These are phyloP conservation scores for Xylota segnis DNA, from an alignment of 2,888 invertebrate genomes.

Conservation along the genomic window DNA sequence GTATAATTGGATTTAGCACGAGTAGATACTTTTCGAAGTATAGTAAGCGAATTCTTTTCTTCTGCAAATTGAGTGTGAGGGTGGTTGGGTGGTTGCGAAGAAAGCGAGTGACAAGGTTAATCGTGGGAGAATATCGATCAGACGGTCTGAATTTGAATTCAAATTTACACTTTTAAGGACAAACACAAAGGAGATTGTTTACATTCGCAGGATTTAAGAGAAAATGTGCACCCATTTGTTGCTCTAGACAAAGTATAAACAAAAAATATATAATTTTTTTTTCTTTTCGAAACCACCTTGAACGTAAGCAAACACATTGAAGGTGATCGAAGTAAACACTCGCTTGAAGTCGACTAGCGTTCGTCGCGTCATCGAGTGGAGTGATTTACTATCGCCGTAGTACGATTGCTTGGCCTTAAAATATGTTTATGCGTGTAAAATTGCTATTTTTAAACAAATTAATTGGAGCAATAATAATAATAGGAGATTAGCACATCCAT, in stretches of 20 bases:
- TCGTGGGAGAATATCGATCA: conserved; percentile 15
- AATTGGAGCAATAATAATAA: conserved; percentile 4
- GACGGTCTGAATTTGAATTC: conserved; percentile 7
- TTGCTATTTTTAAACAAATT: conserved; percentile 13
- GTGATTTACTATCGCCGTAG: conserved; percentile 14
- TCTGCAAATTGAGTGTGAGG: conserved; percentile 1
- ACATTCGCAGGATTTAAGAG: background rate
- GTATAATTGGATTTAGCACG: conserved; percentile 65
- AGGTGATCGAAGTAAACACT: background rate
- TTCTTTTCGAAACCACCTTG: background rate
- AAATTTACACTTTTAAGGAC: conserved; percentile 20
- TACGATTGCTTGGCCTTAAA: conserved; percentile 2
- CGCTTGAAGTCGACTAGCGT: background rate
- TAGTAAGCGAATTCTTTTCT: conserved; percentile 21
- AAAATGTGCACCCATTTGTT: conserved; percentile 21
- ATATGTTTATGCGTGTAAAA: background rate
- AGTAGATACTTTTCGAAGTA: background rate
- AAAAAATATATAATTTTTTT: background rate
- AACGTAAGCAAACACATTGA: background rate
- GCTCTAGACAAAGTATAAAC: conserved; percentile 3
- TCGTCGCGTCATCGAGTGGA: background rate
- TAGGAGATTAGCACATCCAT: background rate
- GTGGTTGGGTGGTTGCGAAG: background rate
- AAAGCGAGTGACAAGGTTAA: conserved; percentile 28
- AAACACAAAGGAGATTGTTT: conserved; percentile 22